A percentile compares a stretch with the other conserved stretches of the same genome.
Evolutionary conservation across 1,140 invertebrate species (phyloP).

Genomic region (Cepaea nemoralis): DNA sequence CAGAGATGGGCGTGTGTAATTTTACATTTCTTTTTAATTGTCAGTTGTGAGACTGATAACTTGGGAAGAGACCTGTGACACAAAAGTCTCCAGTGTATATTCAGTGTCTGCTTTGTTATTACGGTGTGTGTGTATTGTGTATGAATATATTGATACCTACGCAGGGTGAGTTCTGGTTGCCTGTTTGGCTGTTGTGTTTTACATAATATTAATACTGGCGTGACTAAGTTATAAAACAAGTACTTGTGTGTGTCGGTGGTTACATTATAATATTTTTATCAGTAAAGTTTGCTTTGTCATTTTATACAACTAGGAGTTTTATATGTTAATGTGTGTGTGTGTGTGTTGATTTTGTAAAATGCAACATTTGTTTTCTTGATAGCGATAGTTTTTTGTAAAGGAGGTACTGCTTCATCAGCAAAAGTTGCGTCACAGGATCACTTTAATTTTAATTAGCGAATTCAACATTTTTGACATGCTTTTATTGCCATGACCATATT

Average conservation of each 20-base stretch:
- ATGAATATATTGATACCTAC: background rate
- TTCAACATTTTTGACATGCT: too few species aligned
- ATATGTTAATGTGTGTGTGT: too few species aligned
- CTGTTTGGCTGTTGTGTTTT: background rate
- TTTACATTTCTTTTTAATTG: background rate
- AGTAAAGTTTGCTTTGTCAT: too few species aligned
- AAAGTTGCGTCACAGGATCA: too few species aligned
- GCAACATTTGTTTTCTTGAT: too few species aligned
- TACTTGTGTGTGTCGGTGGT: background rate
- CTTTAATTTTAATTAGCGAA: too few species aligned
- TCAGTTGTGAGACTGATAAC: background rate
- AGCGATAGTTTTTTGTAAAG: too few species aligned
- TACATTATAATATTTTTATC: too few species aligned
- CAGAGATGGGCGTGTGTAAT: background rate
- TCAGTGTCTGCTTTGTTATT: background rate
- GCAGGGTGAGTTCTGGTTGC: background rate
- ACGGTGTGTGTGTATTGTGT: background rate
- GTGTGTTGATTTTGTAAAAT: too few species aligned
- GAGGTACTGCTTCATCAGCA: too few species aligned
- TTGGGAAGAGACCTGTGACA: background rate
- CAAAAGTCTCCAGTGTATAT: background rate
- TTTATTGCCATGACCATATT: too few species aligned
- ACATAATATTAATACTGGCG: background rate
- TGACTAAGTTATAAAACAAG: background rate
- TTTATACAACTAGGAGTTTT: too few species aligned